Evolutionary conservation across 2,797 vertebrate species (phyloP), one percentile per base, ranked within the genome.

Genomic region (Sebastes nivosus): DNA sequence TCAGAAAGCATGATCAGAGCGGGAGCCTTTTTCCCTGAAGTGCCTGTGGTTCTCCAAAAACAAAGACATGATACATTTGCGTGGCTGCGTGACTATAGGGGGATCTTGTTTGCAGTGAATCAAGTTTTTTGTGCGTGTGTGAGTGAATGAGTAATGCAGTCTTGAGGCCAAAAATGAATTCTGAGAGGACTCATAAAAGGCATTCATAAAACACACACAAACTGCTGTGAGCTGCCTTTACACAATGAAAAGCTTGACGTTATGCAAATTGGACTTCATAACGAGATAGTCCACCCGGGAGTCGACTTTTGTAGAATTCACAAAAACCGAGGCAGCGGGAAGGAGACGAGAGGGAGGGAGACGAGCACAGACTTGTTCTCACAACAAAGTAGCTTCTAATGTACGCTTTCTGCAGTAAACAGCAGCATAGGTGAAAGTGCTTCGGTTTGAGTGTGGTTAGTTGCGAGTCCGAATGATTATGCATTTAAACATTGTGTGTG

Each of bases 61-160:
- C 89, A 93, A 94, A 93, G 90, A 75, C 79, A 54, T 83, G 85
- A 93, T 91, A 92, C 84, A 93, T 88, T 74, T 82, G 54, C 22
- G 20, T 30, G 20, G 67, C 70, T 67, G 55, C 69, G 46, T 65
- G 70, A 76, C 63, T 73, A 82, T 63, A 73, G 60, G 71, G 52
- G 73, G 54, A 75, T 83, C 89, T 79, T 86, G 70, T 90, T 88
- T 79, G 57, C 75, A 64, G 46, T 91, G 80, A 88, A 82, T 60
- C 79, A 73, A 72, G 68, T 84, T 85, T 76, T 89, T 80, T 87
- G 38, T 83, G 87, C 32, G 8, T 77, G 36, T 77, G 36, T 66
- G 79, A 83, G 69, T 68, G 79, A 84, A 72, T 86, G 80, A 90
- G 79, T 87, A 88, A 91, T 89, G 68, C 59, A 4, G 77, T 80